A percentile compares a stretch with the other conserved stretches of the same genome.
These are phyloP conservation scores for Thaleichthys pacificus DNA, from an alignment of 2,797 vertebrate species.

Conservation along the genomic window DNA sequence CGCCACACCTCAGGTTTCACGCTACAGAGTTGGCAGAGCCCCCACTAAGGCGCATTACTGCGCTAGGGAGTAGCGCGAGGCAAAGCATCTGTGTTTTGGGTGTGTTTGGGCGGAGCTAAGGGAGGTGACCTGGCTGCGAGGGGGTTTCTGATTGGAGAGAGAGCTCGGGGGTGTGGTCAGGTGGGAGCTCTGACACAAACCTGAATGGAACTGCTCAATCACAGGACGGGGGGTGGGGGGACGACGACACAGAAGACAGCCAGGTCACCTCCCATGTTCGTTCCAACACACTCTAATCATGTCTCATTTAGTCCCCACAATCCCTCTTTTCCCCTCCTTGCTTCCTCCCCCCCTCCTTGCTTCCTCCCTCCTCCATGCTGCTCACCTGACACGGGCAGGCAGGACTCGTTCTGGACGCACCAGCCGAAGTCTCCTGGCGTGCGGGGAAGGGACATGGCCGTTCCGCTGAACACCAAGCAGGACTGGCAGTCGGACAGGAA, in stretches of 20 bases:
- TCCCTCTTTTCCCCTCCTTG: constrained; percentile 8
- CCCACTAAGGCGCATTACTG: constrained; percentile 27
- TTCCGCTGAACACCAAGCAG: constrained; percentile 86
- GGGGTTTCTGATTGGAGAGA: constrained; percentile 33
- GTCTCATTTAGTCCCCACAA: constrained; percentile 37
- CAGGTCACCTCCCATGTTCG: background rate
- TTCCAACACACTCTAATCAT: background rate
- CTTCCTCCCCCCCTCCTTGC: constrained; percentile 38
- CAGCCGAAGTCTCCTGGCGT: constrained; percentile 87
- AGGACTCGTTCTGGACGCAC: constrained; percentile 94
- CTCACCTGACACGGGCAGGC: constrained; percentile 89
- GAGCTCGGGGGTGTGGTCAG: constrained; percentile 29
- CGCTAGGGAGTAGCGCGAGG: background rate
- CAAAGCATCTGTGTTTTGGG: constrained; percentile 35
- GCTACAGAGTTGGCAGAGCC: constrained; percentile 8
- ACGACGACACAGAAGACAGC: background rate
- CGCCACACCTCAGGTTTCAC: constrained; percentile 57
- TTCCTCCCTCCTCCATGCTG: constrained; percentile 34
- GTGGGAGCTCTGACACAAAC: too few relatives aligned
- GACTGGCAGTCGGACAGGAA: constrained; percentile 91
- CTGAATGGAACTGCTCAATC: too few relatives aligned
- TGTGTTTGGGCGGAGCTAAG: constrained; percentile 42
- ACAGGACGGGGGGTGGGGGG: too few relatives aligned
- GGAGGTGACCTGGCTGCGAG: constrained; percentile 42
- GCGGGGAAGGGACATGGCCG: constrained; percentile 73